A percentile compares a stretch with the other conserved stretches of the same genome.
Evolutionary conservation across 2,888 invertebrate genomes (phyloP).

Genomic region (Neoaliturus tenellus): DNA sequence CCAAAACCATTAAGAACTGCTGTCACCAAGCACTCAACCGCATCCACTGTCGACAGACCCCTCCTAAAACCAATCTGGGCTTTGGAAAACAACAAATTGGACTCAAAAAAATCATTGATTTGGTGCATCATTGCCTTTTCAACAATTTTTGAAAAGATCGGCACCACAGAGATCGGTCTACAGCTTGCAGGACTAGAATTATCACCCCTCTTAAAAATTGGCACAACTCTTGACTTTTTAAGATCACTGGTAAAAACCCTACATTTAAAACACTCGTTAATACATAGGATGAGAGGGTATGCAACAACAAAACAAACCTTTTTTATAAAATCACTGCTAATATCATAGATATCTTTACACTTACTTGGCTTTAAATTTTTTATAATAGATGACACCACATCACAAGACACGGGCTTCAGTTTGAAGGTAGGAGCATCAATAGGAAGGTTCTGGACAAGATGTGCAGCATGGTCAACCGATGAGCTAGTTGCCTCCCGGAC

Average conservation of each 20-base stretch:
- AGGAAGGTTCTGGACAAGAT: neutral
- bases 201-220: constrained; percentile 29
- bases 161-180: constrained; percentile 23
- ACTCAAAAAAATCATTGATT: neutral
- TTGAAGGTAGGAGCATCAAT: neutral
- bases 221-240: constrained; percentile 5
- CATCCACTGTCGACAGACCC: constrained; percentile 3
- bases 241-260: neutral
- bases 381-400: neutral
- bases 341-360: neutral
- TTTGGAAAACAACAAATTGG: neutral
- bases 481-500: neutral
- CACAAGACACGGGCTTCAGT: neutral
- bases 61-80: neutral
- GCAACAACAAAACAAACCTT: neutral
- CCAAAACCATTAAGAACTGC: neutral
- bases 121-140: constrained; percentile 4
- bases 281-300: neutral
- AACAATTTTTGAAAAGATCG: constrained; percentile 18
- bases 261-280: neutral
- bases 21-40: neutral
- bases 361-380: neutral
- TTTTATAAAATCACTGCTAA: neutral
- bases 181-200: neutral
- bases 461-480: neutral